These are phyloP conservation scores for Drosophila paulistorum DNA, from an alignment of 1,140 invertebrate species.

Conservation along the genomic window DNA sequence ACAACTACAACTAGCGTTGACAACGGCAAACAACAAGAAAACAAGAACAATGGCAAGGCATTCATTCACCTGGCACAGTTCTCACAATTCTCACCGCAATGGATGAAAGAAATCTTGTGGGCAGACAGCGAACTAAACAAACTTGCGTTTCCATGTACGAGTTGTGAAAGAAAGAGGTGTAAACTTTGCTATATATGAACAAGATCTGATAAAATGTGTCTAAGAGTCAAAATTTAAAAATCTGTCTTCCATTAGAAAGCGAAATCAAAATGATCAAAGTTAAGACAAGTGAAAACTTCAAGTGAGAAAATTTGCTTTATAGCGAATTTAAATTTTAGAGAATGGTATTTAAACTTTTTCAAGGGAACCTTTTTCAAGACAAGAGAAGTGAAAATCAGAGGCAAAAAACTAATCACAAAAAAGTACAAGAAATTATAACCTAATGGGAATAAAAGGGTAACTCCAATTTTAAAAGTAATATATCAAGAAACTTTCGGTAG, in stretches of 20 bases:
- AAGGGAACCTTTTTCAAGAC: too few relatives aligned
- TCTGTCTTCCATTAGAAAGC: neutral
- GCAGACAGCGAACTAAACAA: constrained; percentile 41
- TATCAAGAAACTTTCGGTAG: too few relatives aligned
- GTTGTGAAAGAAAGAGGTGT: constrained; percentile 8
- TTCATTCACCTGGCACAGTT: constrained; percentile 75
- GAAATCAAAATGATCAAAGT: neutral
- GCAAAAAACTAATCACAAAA: too few relatives aligned
- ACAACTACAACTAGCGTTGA: constrained; percentile 17
- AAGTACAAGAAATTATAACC: too few relatives aligned
- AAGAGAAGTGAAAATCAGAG: too few relatives aligned
- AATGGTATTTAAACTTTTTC: too few relatives aligned
- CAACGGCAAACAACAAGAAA: constrained; percentile 44
- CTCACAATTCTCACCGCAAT: constrained; percentile 72
- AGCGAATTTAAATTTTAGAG: neutral
- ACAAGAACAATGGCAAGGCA: constrained; percentile 41
- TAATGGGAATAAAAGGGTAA: too few relatives aligned
- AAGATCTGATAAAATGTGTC: neutral
- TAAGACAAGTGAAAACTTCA: neutral
- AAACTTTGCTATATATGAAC: neutral
- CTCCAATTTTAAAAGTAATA: too few relatives aligned
- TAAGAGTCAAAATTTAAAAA: neutral
- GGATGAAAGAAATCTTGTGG: constrained; percentile 30
- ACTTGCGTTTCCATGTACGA: constrained; percentile 20
- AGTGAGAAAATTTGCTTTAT: neutral